These are phyloP conservation scores for Tetheella fluctuosa DNA, from an alignment of 2,888 invertebrate genomes.

Conservation along the genomic window DNA sequence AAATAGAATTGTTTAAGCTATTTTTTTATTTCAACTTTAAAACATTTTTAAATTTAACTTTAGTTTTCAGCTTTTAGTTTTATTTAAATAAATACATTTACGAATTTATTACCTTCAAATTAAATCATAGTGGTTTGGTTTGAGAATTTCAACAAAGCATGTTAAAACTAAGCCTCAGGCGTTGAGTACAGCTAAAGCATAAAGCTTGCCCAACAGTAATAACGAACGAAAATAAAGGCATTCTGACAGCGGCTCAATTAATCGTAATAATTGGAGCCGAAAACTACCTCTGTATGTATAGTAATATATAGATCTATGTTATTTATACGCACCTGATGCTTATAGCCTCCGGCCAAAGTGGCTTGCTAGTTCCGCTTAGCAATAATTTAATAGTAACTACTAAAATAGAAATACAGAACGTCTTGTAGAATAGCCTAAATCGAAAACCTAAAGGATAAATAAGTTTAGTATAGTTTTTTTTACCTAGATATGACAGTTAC, in stretches of 20 bases:
- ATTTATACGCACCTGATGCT: slow-evolving; percentile 54
- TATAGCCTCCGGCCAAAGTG: slow-evolving; percentile 3
- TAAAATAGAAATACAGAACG: too few species aligned
- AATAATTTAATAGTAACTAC: not conserved
- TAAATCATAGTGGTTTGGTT: slow-evolving; percentile 38
- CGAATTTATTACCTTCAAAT: not conserved
- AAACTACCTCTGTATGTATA: slow-evolving; percentile 33
- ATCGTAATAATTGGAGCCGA: slow-evolving; percentile 67
- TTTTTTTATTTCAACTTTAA: too few species aligned
- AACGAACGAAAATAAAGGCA: slow-evolving; percentile 54
- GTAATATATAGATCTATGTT: slow-evolving; percentile 59
- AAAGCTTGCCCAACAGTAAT: slow-evolving; percentile 46
- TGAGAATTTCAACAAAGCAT: slow-evolving; percentile 48
- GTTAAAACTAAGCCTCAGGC: slow-evolving; percentile 43
- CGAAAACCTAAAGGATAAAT: too few species aligned
- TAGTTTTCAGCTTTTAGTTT: too few species aligned
- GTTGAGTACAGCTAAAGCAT: slow-evolving; percentile 49
- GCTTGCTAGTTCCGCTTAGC: not conserved
- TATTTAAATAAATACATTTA: too few species aligned
- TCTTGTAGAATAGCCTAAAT: too few species aligned
- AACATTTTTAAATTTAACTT: too few species aligned
- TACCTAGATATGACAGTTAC: too few species aligned
- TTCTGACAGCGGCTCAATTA: slow-evolving; percentile 63
- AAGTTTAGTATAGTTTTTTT: too few species aligned
- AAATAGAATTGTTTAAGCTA: too few species aligned